A percentile compares a stretch with the other conserved stretches of the same genome.
phyloP scores from a whole-genome alignment of 2,888 invertebrate species.

The Monoplex corrugatus region DNA sequence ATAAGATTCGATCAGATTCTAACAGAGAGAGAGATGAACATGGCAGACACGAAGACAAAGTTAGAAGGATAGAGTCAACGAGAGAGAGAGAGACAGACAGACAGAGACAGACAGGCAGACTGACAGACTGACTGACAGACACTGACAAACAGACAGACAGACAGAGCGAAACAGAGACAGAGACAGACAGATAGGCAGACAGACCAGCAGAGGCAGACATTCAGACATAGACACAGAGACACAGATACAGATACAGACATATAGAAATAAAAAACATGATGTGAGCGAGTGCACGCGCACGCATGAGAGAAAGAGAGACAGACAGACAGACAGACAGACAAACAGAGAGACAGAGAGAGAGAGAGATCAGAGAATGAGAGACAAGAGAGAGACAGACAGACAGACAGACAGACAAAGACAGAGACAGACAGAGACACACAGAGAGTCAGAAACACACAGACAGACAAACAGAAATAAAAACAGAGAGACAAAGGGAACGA shows the following conservation, averaged over 20 bases:
- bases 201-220: not conserved
- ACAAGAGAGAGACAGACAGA: not conserved
- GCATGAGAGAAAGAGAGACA: too few species aligned
- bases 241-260: not conserved
- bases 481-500: too few species aligned
- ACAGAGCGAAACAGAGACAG: too few species aligned
- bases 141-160: too few species aligned
- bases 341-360: not conserved
- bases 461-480: not conserved
- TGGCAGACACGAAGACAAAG: not conserved
- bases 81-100: not conserved
- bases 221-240: not conserved
- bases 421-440: not conserved
- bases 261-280: not conserved
- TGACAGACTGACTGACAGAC: not conserved
- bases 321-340: too few species aligned
- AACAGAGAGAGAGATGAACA: not conserved
- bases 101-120: constrained; percentile 19
- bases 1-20: too few species aligned
- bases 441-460: not conserved
- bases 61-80: not conserved
- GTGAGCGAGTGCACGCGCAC: too few species aligned
- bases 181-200: not conserved
- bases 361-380: not conserved
- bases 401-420: not conserved